Base-by-base conservation (phyloP, 2,113 vertebrate genomes). In the Strix aluco region DNA sequence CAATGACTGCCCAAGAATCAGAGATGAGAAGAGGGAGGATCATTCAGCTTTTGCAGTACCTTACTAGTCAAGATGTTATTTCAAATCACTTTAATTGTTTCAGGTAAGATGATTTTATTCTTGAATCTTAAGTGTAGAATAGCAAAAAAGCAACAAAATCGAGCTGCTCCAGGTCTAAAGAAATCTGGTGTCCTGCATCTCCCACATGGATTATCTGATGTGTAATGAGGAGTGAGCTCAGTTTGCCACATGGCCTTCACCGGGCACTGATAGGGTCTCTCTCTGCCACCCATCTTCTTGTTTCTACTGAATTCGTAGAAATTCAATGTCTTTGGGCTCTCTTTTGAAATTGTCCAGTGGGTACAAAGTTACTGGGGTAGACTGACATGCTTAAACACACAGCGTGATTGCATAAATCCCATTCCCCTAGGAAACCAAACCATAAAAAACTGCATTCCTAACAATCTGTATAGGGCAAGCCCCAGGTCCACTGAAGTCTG, bases 191-290 rank as follows among this genome's bases (percentile, higher is more conserved):
- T 52, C 46, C 30, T 15, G 6, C 7, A 10, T n/a, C 12, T 72
- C 11, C 15, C 2, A 0, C 1, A 0, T 75, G 38, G 15, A 36
- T 88, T 75, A 25, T 59, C 34, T 63, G 32, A 70, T 27, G 11
- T 8, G 7, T 27, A 22, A 26, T 15, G 21, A 13, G 44, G 9
- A 38, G 13, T 10, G 23, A 92, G 34, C 40, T 86, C 63, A 51
- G 32, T 65, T 86, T 88, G 36, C 14, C 12, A 7, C 0, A 0
- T 6, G 49, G 15, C 36, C 16, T 57, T 61, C 5, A 2, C 26
- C 44, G 36, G 40, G 17, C 18, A 7, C 25, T 47, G 29, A 34
- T 3, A 59, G 7, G 6, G 16, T n/a, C 49, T 82, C 54, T 49
- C 59, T 82, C 40, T 69, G 8, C 6, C 8, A 47, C 17, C 23